Conservation (phyloP, 2,113 vertebrate species). For the Saccopteryx bilineata region DNA sequence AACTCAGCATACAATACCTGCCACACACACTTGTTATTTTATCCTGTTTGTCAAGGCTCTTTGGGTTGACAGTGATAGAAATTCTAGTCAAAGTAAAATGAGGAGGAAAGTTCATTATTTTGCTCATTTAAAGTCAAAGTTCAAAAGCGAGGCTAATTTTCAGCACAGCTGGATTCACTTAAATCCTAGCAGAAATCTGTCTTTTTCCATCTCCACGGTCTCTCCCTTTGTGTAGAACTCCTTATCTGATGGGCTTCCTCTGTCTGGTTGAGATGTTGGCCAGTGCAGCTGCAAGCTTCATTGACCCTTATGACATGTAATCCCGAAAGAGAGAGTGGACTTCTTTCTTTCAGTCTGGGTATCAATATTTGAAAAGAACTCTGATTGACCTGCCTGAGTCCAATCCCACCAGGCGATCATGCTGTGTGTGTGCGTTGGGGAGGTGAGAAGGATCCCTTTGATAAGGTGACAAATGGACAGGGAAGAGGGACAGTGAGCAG, state of each 20-base stretch:
- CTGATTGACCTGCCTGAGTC: not conserved
- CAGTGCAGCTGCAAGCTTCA: not conserved
- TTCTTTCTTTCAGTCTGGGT: not conserved
- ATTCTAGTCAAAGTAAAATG: constrained; percentile 40
- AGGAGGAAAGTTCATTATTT: not conserved
- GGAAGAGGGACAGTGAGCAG: not conserved
- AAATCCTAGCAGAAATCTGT: not conserved
- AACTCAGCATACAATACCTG: not conserved
- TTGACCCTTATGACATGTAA: rapidly evolving
- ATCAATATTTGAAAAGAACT: not conserved
- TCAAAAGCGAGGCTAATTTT: not conserved
- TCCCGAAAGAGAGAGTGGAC: not conserved
- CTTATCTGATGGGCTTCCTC: not conserved
- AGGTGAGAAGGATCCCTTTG: not conserved
- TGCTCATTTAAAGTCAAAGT: not conserved
- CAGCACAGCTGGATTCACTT: not conserved
- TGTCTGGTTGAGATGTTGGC: not conserved
- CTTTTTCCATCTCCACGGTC: not conserved
- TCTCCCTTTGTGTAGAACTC: not conserved
- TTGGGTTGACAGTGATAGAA: not conserved
- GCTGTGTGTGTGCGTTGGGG: not conserved
- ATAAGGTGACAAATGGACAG: not conserved
- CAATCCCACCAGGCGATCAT: not conserved
- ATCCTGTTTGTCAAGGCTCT: not conserved
- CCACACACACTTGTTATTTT: not conserved